Evolutionary conservation across 2,888 invertebrate species (phyloP).

Genomic region (Acrobasis suavella): DNA sequence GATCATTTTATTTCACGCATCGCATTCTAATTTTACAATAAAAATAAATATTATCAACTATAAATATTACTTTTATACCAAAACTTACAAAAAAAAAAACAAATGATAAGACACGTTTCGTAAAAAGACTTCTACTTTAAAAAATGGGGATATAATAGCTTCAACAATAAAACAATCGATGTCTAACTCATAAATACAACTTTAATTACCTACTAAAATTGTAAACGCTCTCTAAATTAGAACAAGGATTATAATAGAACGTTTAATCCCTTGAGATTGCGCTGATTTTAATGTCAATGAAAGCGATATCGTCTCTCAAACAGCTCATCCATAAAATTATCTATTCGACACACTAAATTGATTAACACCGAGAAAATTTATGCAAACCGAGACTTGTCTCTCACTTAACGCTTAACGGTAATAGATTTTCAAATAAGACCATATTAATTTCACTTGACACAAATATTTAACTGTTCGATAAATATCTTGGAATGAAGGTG

Average conservation of each 20-base stretch:
- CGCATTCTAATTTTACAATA: no score
- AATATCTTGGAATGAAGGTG: neutral
- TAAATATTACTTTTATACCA: no score
- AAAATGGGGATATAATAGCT: no score
- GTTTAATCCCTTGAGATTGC: neutral
- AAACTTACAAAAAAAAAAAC: no score
- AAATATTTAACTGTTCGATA: slow-evolving; percentile 13
- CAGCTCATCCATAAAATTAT: slow-evolving; percentile 10
- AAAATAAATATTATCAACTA: no score
- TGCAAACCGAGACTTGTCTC: slow-evolving; percentile 10
- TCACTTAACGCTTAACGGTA: slow-evolving; percentile 11
- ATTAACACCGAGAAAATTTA: slow-evolving; percentile 18
- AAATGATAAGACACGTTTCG: no score
- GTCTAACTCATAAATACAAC: no score
- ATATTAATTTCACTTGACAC: slow-evolving; percentile 18
- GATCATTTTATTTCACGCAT: no score
- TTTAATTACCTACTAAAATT: neutral
- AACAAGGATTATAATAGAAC: slow-evolving; percentile 1
- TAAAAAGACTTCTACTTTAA: no score
- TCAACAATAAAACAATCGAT: no score
- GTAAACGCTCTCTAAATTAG: neutral
- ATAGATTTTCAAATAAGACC: slow-evolving; percentile 15
- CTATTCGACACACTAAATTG: slow-evolving; percentile 19
- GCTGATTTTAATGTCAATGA: neutral
- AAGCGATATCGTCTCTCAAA: slow-evolving; percentile 5